These are phyloP conservation scores for Yponomeuta cagnagella DNA, from an alignment of 2,888 invertebrate genomes.

Conservation along the genomic window DNA sequence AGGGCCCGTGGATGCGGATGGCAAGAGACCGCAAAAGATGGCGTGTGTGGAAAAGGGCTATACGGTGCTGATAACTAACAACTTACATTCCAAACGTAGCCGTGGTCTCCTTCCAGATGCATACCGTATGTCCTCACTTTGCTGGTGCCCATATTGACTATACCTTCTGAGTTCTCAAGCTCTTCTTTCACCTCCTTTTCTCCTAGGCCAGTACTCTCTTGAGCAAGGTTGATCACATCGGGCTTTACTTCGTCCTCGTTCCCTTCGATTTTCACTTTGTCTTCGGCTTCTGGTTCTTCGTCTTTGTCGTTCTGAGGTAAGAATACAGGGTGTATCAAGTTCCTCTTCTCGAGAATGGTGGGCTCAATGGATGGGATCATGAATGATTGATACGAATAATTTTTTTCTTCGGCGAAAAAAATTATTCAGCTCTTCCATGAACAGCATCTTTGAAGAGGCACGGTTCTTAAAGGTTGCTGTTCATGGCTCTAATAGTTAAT, in stretches of 20 bases:
- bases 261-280: background rate
- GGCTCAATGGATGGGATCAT: too few relatives aligned
- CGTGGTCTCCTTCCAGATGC: slow-evolving; percentile 26
- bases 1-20: too few relatives aligned
- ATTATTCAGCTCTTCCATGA: too few relatives aligned
- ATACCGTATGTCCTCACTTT: slow-evolving; percentile 28
- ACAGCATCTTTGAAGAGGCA: too few relatives aligned
- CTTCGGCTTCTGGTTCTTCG: background rate
- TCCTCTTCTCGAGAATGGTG: too few relatives aligned
- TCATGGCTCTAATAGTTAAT: too few relatives aligned
- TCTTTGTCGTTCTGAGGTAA: background rate
- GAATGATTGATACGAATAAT: too few relatives aligned
- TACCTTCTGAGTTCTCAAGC: background rate
- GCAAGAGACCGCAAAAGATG: too few relatives aligned
- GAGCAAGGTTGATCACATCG: background rate
- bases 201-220: background rate
- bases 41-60: too few relatives aligned
- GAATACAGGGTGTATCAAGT: background rate
- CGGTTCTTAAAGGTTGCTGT: too few relatives aligned
- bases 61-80: too few relatives aligned
- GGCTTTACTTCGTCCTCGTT: background rate
- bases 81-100: slow-evolving; percentile 38
- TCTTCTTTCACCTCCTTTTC: background rate
- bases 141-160: background rate
- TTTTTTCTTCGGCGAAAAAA: too few relatives aligned